Conservation (phyloP, 2,888 invertebrate species). For the Conomelus anceps region DNA sequence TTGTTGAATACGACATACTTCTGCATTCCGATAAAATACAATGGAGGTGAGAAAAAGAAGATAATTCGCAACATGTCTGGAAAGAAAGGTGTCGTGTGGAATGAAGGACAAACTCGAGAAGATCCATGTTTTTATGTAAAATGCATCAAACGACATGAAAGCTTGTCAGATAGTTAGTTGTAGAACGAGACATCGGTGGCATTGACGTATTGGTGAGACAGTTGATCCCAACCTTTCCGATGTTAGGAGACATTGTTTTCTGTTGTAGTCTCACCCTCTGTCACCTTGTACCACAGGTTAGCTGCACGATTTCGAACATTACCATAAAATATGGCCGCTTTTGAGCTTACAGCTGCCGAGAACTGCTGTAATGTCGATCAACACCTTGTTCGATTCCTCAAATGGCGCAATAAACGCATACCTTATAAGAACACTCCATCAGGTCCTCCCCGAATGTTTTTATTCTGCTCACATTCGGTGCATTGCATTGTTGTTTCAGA, state of each 20-base stretch:
- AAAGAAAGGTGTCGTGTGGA: background rate
- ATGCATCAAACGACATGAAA: background rate
- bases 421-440: background rate
- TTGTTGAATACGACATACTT: background rate
- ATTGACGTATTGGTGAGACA: background rate
- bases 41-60: background rate
- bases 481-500: background rate
- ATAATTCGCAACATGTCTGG: background rate
- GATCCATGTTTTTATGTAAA: constrained; percentile 8
- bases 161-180: background rate
- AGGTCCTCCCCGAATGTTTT: background rate
- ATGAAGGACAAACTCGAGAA: background rate
- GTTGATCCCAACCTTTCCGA: background rate
- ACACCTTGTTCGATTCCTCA: background rate
- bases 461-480: background rate
- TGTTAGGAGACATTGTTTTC: background rate
- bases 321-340: background rate
- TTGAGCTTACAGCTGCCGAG: background rate
- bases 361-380: background rate
- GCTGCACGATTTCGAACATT: background rate
- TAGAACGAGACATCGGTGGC: background rate
- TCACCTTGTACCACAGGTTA: background rate
- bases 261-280: background rate
- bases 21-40: background rate
- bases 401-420: background rate